Evolutionary conservation across 2,888 invertebrate genomes (phyloP).

Genomic region (Tetramorium bicarinatum): DNA sequence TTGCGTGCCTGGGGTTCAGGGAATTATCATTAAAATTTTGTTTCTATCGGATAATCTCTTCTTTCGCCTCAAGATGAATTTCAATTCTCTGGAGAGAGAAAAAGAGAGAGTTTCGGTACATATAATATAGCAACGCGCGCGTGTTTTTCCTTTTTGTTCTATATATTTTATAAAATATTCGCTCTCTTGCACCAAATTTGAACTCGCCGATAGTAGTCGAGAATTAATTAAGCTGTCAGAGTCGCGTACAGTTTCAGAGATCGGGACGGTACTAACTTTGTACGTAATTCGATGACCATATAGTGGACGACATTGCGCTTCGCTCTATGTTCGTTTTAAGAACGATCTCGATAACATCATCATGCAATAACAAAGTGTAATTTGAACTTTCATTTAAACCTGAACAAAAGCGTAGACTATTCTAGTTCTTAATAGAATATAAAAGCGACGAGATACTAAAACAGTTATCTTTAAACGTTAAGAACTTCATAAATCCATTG

Average conservation of each 20-base stretch:
- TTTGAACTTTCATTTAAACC: neutral
- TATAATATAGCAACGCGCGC: neutral
- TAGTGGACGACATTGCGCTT: constrained; percentile 10
- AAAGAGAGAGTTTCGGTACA: too few species aligned
- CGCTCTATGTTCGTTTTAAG: constrained; percentile 12
- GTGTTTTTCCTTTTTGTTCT: neutral
- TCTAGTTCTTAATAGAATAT: neutral
- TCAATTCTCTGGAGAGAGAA: neutral
- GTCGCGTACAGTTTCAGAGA: constrained; percentile 35
- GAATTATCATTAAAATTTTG: constrained; percentile 20
- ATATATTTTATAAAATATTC: constrained; percentile 19
- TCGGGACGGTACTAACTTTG: constrained; percentile 26
- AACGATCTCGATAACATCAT: constrained; percentile 6
- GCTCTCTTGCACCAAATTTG: constrained; percentile 2
- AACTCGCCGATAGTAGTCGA: constrained; percentile 16
- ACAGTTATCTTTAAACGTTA: neutral
- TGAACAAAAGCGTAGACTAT: neutral
- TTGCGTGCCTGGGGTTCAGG: neutral
- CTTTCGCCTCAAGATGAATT: neutral
- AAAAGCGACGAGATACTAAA: neutral
- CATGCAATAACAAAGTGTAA: neutral
- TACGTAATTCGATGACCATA: constrained; percentile 40
- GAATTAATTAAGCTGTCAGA: constrained; percentile 36
- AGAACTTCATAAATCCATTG: neutral
- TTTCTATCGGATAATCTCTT: constrained; percentile 5